These are phyloP conservation scores for Hypena proboscidalis DNA, from an alignment of 2,888 invertebrate species.

Conservation along the genomic window DNA sequence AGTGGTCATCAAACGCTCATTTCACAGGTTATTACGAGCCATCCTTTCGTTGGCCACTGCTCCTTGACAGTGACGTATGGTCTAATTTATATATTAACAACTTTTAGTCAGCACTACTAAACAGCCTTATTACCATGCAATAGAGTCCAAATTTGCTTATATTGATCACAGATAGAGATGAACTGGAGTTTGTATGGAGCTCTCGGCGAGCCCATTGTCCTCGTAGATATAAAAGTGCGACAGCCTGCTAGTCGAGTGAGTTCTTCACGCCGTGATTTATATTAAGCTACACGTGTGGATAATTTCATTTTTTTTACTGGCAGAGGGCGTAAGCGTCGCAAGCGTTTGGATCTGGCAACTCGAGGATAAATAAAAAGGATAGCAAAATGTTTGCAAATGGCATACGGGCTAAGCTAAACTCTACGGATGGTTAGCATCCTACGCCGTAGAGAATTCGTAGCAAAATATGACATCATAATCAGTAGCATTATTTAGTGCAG, in stretches of 20 bases:
- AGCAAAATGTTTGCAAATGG: no score
- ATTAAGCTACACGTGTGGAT: conserved; percentile 44
- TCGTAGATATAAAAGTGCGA: conserved; percentile 68
- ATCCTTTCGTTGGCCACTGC: conserved; percentile 61
- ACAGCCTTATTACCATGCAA: conserved; percentile 37
- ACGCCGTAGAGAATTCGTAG: conserved; percentile 33
- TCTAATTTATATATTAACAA: conserved; percentile 72
- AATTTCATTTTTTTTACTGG: conserved; percentile 39
- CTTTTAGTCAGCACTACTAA: conserved; percentile 40
- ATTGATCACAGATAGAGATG: conserved; percentile 8
- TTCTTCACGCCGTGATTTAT: conserved; percentile 62
- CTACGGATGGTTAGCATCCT: conserved; percentile 5
- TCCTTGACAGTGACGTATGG: conserved; percentile 75
- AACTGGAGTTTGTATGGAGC: conserved; percentile 47
- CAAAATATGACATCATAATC: neutral
- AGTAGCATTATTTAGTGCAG: no score
- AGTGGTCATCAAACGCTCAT: conserved; percentile 73
- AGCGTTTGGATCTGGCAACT: no score
- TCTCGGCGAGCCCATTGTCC: conserved; percentile 68
- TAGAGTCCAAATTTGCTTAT: conserved; percentile 53
- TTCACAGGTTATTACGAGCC: conserved; percentile 75
- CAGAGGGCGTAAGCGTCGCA: conserved; percentile 13
- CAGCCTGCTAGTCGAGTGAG: conserved; percentile 56
- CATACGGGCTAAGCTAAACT: no score
- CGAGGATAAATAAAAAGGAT: no score